A percentile compares a stretch with the other conserved stretches of the same genome.
phyloP scores from a whole-genome alignment of 2,113 vertebrate species.

The Thermophis baileyi region DNA sequence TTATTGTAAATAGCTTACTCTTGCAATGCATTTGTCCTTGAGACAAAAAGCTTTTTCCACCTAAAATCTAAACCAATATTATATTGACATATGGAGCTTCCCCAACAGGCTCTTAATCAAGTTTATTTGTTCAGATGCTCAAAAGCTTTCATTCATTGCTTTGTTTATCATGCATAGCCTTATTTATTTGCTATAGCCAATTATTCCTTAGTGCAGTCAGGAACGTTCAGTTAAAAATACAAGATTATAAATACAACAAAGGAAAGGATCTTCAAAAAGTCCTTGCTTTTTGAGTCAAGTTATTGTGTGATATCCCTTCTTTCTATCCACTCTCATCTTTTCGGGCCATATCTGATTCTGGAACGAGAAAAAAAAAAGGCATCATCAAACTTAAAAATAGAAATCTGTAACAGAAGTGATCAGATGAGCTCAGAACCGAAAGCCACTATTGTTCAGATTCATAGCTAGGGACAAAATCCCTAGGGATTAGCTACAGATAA shows the following conservation, averaged over 20 bases:
- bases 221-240: neutral
- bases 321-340: too few relatives aligned
- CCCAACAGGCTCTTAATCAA: constrained; percentile 17
- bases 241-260: constrained; percentile 7
- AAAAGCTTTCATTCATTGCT: neutral
- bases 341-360: neutral
- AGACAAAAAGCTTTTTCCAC: neutral
- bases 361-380: neutral
- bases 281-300: neutral
- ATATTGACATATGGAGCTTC: constrained; percentile 1
- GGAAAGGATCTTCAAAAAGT: neutral
- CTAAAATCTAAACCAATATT: constrained; percentile 6
- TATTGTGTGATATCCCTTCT: neutral
- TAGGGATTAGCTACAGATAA: neutral
- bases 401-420: neutral
- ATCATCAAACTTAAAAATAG: neutral
- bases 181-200: neutral
- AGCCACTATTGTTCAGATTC: neutral
- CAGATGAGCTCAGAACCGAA: neutral
- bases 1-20: neutral
- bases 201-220: neutral
- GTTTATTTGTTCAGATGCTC: constrained; percentile 26
- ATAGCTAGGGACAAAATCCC: neutral
- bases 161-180: neutral
- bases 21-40: neutral